phyloP scores from a whole-genome alignment of 37 sponge, comb jelly and placozoan genomes.

The Aplysina aerophoba region DNA sequence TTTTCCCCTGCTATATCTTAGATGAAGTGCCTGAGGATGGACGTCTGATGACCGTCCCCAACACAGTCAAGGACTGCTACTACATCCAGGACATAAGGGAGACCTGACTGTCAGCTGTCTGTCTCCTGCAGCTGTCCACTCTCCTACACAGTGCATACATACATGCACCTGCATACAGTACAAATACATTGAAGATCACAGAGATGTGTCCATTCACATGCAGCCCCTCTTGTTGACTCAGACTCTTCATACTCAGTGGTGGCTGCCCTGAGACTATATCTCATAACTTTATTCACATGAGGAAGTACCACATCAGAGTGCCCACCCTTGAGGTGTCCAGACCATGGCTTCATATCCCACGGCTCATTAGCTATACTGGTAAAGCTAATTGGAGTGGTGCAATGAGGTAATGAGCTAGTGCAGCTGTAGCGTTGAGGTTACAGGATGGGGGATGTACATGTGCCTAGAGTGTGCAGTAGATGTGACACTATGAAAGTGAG shows the following conservation, averaged over 20 bases:
- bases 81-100: constrained; percentile 8
- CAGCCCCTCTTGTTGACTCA: too few species aligned
- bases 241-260: too few species aligned
- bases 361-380: not conserved
- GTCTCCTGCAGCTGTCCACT: not conserved
- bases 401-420: not conserved
- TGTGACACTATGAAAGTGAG: not conserved
- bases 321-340: not conserved
- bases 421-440: not conserved
- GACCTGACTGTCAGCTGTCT: not conserved
- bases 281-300: not conserved
- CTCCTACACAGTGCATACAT: not conserved
- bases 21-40: constrained; percentile 6
- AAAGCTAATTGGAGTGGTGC: not conserved
- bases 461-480: not conserved
- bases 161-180: not conserved
- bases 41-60: not conserved
- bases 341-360: not conserved
- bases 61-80: not conserved
- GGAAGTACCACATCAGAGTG: not conserved
- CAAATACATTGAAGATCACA: not conserved
- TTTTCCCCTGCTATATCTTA: not conserved
- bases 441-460: not conserved
- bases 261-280: too few species aligned
- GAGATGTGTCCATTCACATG: too few species aligned